Evolutionary conservation across 2,113 vertebrate species (phyloP).

Genomic region (Sphyrna mokarran): DNA sequence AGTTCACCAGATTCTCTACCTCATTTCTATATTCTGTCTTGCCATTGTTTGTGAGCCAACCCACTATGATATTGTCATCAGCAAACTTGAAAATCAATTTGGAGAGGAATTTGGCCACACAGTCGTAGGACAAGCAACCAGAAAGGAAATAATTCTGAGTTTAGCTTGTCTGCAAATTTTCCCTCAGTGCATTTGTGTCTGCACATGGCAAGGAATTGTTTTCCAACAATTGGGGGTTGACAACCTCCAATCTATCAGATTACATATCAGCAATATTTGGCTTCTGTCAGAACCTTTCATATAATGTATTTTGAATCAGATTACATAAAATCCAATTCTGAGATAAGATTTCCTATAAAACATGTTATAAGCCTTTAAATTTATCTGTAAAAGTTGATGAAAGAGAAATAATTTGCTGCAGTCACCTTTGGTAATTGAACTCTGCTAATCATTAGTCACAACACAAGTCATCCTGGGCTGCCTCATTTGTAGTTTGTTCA

Average conservation of each 20-base stretch:
- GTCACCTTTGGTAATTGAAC: slow-evolving; percentile 26
- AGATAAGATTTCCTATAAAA: slow-evolving; percentile 23
- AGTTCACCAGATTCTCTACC: too few species aligned
- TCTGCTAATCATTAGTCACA: slow-evolving; percentile 16
- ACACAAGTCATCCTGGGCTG: not conserved
- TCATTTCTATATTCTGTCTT: too few species aligned
- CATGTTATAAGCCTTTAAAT: not conserved
- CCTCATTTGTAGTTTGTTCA: slow-evolving; percentile 31
- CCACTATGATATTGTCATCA: too few species aligned
- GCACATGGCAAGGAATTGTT: not conserved
- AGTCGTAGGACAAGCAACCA: not conserved
- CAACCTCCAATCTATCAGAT: not conserved
- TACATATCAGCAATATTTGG: not conserved
- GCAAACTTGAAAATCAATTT: too few species aligned
- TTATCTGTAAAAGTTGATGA: not conserved
- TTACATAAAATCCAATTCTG: not conserved
- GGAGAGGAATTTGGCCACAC: too few species aligned
- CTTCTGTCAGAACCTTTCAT: not conserved
- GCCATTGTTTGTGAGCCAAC: too few species aligned
- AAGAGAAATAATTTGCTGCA: slow-evolving; percentile 17
- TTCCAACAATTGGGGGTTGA: not conserved
- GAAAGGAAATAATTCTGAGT: not conserved
- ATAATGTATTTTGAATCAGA: slow-evolving; percentile 7
- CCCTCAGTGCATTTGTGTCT: too few species aligned
- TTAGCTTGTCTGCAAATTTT: not conserved